These are phyloP conservation scores for Leistus spinibarbis DNA, from an alignment of 2,888 invertebrate genomes.

Conservation along the genomic window DNA sequence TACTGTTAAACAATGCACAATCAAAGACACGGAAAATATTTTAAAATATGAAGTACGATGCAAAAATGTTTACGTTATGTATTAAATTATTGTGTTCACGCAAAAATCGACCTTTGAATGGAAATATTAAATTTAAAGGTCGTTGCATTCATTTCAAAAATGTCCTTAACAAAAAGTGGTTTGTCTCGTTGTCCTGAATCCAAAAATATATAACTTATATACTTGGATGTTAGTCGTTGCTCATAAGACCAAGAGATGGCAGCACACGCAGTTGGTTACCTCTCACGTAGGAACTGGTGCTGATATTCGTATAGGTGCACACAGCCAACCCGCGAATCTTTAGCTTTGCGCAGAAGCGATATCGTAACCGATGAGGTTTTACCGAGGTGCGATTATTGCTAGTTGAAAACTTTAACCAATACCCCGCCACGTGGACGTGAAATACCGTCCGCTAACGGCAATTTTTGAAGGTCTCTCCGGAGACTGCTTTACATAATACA, in stretches of 20 bases:
- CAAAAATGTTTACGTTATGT: no score
- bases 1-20: not conserved
- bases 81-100: no score
- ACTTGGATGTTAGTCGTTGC: no score
- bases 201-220: no score
- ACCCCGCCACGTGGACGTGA: conserved; percentile 87
- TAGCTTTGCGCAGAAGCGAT: conserved; percentile 91
- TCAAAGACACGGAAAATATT: not conserved
- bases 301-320: not conserved
- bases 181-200: no score
- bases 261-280: not conserved
- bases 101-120: no score
- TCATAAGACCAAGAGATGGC: not conserved
- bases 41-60: no score
- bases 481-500: conserved; percentile 38
- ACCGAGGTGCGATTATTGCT: conserved; percentile 91
- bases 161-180: no score
- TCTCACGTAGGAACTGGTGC: not conserved
- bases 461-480: conserved; percentile 73
- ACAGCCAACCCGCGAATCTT: conserved; percentile 40
- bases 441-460: conserved; percentile 86
- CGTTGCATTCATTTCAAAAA: no score
- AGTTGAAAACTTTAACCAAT: conserved; percentile 94
- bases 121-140: no score
- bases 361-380: conserved; percentile 91